Base-by-base conservation (phyloP, 2,888 invertebrate genomes). In the Drosophila mayaguana region DNA sequence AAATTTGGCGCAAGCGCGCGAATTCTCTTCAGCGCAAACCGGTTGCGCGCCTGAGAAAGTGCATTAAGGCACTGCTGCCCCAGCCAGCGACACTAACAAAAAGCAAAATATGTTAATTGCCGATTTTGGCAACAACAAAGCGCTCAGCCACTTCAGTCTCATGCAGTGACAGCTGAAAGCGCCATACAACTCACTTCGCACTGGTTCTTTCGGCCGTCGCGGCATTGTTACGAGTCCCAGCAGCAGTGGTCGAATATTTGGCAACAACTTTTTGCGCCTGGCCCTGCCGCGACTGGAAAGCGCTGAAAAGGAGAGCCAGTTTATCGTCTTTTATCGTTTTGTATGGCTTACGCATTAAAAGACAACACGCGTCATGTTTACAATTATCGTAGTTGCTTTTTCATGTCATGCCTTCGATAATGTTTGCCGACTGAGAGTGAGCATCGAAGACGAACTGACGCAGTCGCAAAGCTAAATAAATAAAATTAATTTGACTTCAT, bases 11-110 rank as follows among this genome's bases (percentile, higher is more conserved):
- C 69, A 81, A 63, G 74, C 75, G 59, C 71, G 71, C 79, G 62
- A 87, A 84, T 88, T 85, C 88, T 69, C 88, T 77, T 67, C 40
- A 57, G 59, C 55, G 34, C 28, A 78, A 83, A 88, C 83, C 83
- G 78, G 83, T 83, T 88, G 48, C 9, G 64, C 50, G 78, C 74
- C 86, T 86, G 88, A 83, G 83, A 83, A 83, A 83, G 83, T 83
- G 88, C 82, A 87, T 81, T 72, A 84, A 86, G 81, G 81, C 83
- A 80, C 63, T 69, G 56, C 46, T 38, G 48, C 34, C 51, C 40
- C 48, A 54, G 22, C 43, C 48, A 54, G 20, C 75, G 56, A 43
- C 46, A 32, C 12, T 32, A 53, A 25, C 50, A 34, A 55, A 63
- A 50, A 50, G 2, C 48, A 66, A 76, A 85, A 83, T 75, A 88